Conservation (phyloP, 2,113 vertebrate species). For the Tetrao urogallus region DNA sequence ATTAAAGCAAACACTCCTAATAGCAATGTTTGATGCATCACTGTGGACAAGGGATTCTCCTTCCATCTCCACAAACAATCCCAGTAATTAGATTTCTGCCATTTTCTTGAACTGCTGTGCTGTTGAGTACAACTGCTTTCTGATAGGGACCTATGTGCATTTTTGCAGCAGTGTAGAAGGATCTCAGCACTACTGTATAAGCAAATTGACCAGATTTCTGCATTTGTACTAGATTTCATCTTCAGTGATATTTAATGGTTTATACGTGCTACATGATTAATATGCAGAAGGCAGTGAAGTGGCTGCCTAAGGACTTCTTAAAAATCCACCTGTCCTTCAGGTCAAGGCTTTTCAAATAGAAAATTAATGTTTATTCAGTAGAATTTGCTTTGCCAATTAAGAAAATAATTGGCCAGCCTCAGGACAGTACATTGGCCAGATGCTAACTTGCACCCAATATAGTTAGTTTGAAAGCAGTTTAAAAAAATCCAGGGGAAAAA, state of each 20-base stretch:
- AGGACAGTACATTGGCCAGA: not conserved
- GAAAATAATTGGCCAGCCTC: not conserved
- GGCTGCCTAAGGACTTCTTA: not conserved
- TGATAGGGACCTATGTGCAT: accelerated
- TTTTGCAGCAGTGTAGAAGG: accelerated
- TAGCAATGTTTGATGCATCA: not conserved
- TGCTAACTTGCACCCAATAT: not conserved
- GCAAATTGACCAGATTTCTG: not conserved
- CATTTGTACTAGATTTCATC: not conserved
- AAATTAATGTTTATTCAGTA: not conserved
- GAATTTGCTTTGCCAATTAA: not conserved
- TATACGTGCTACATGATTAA: not conserved
- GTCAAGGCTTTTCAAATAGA: not conserved
- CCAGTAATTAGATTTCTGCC: not conserved
- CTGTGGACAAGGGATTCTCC: not conserved
- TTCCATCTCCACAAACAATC: not conserved
- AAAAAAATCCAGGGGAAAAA: not conserved
- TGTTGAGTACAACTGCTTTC: not conserved
- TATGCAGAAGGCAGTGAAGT: not conserved
- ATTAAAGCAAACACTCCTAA: not conserved
- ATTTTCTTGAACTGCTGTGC: not conserved
- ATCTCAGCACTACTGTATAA: not conserved
- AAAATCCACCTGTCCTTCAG: not conserved
- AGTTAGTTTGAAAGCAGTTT: not conserved
- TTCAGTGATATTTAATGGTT: not conserved